phyloP scores from a whole-genome alignment of 2,888 invertebrate species.

The Pemphredon lugubris region DNA sequence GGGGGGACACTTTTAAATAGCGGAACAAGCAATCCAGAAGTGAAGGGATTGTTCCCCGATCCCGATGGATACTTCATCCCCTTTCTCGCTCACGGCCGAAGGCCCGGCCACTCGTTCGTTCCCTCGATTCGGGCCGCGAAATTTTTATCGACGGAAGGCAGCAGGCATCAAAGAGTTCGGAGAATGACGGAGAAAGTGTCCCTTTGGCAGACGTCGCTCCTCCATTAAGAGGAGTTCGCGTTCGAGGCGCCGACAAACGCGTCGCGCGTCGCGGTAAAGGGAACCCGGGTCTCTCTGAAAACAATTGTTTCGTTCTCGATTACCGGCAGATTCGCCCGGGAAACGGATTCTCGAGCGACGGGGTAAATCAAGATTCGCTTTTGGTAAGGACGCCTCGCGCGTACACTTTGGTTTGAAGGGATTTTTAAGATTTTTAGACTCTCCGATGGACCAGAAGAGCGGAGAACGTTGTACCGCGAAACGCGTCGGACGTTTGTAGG shows the following conservation, averaged over 20 bases:
- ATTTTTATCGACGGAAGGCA: conserved; percentile 45
- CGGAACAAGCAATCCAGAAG: conserved; percentile 74
- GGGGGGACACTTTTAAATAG: conserved; percentile 75
- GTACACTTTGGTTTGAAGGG: no score
- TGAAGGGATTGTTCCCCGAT: conserved; percentile 66
- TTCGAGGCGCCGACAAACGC: conserved; percentile 1
- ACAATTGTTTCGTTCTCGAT: conserved; percentile 28
- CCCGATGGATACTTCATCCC: conserved; percentile 70
- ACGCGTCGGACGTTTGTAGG: no score
- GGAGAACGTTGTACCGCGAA: no score
- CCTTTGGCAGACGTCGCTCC: conserved; percentile 12
- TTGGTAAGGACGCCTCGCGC: no score
- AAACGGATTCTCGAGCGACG: no score
- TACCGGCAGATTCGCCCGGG: neutral
- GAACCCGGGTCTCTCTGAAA: neutral
- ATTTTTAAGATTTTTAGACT: no score
- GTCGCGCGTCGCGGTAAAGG: neutral
- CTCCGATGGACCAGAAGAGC: no score
- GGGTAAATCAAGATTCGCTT: no score
- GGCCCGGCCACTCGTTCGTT: neutral
- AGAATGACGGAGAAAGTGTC: conserved; percentile 24
- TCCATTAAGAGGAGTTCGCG: conserved; percentile 22
- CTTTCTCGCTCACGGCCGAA: conserved; percentile 17
- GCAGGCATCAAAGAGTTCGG: conserved; percentile 48
- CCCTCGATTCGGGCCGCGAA: conserved; percentile 25